Percentiles rank a stretch among this genome's conserved stretches.
Evolutionary conservation across 2,888 invertebrate species (phyloP).

Genomic region (Metalampra italica): DNA sequence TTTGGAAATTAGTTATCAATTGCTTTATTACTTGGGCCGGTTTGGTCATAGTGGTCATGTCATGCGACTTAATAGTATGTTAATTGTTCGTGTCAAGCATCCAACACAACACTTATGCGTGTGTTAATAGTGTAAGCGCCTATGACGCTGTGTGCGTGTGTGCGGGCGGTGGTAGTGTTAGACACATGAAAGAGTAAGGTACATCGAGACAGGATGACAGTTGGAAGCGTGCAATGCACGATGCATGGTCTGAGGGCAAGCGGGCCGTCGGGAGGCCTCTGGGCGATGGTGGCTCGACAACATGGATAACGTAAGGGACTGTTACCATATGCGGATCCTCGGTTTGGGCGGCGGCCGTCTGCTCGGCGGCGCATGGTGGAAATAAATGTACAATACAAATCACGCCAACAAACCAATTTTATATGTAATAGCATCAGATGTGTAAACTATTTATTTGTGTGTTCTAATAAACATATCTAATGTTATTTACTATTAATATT

Average conservation of each 20-base stretch:
- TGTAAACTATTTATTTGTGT: conserved; percentile 9
- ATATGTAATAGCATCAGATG: conserved; percentile 2
- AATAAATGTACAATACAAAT: conserved; percentile 61
- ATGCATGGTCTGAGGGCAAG: conserved; percentile 60
- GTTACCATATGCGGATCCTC: conserved; percentile 95
- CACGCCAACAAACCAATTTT: conserved; percentile 36
- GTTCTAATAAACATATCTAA: background rate
- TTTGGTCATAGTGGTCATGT: background rate
- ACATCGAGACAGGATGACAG: conserved; percentile 43
- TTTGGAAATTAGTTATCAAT: conserved; percentile 4
- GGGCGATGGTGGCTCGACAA: conserved; percentile 52
- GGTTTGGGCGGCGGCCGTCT: conserved; percentile 93
- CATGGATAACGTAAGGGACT: conserved; percentile 49
- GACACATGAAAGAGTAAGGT: background rate
- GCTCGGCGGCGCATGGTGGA: conserved; percentile 75
- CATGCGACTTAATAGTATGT: conserved; percentile 1
- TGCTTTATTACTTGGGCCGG: background rate
- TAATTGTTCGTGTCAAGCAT: conserved; percentile 17
- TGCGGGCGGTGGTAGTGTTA: conserved; percentile 16
- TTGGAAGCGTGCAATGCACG: conserved; percentile 69
- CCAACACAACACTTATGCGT: conserved; percentile 17
- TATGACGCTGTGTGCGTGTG: conserved; percentile 23
- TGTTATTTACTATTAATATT: background rate
- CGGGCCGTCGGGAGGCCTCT: conserved; percentile 65
- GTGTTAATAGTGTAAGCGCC: conserved; percentile 24